These are phyloP conservation scores for Mormoops blainvillei DNA, from an alignment of 2,113 vertebrate species.

Conservation along the genomic window DNA sequence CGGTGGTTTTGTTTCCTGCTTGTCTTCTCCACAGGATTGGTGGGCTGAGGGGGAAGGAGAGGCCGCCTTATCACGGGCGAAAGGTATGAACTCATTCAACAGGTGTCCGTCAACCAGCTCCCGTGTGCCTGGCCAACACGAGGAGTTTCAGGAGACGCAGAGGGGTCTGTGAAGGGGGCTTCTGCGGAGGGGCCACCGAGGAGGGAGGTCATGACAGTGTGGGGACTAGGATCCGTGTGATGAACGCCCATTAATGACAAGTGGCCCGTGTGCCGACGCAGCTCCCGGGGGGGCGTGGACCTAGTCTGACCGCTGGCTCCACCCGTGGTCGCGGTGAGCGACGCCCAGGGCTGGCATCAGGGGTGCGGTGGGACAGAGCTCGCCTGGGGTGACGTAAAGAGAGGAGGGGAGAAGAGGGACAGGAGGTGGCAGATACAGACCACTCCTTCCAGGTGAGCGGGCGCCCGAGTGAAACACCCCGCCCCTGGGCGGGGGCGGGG, in stretches of 20 bases:
- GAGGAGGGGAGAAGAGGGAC: not conserved
- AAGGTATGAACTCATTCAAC: accelerated
- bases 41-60: not conserved
- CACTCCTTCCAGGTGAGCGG: accelerated
- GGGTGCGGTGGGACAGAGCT: not conserved
- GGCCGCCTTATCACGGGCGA: accelerated
- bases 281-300: no score
- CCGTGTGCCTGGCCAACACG: not conserved
- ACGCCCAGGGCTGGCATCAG: accelerated
- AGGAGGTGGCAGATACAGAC: accelerated
- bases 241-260: no score
- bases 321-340: accelerated
- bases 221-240: no score
- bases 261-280: no score
- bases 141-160: no score
- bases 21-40: no score
- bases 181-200: no score
- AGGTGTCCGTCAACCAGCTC: accelerated
- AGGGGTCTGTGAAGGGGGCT: no score
- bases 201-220: no score
- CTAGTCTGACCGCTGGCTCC: accelerated
- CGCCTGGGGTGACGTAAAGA: no score
- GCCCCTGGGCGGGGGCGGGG: no score
- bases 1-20: not conserved
- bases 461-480: accelerated